Percentiles rank a stretch among this genome's conserved stretches.
Conservation (phyloP, 2,113 vertebrate genomes). For the Paracanthobrama guichenoti region DNA sequence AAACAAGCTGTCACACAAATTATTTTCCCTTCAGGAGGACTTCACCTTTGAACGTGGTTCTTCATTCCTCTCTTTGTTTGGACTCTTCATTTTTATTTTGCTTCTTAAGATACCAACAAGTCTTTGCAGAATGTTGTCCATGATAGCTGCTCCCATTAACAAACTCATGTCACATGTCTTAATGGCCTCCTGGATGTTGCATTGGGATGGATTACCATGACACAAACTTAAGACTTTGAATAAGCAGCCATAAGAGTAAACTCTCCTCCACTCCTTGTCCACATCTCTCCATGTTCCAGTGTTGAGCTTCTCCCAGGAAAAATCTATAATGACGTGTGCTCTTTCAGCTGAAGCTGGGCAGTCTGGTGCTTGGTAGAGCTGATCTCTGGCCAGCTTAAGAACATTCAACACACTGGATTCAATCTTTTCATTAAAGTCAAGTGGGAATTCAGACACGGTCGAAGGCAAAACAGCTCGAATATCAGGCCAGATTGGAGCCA, state of each 20-base stretch:
- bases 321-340: constrained; percentile 79
- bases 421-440: constrained; percentile 72
- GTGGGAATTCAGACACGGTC: constrained; percentile 67
- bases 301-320: constrained; percentile 90
- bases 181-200: constrained; percentile 70
- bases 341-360: constrained; percentile 52
- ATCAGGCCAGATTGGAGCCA: constrained; percentile 70
- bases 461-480: constrained; percentile 71
- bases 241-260: constrained; percentile 85
- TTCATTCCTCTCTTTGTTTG: constrained; percentile 49
- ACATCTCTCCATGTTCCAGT: constrained; percentile 81
- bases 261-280: constrained; percentile 84
- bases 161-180: constrained; percentile 88
- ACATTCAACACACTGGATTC: constrained; percentile 68
- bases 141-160: constrained; percentile 85
- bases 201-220: constrained; percentile 43
- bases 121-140: constrained; percentile 78
- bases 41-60: constrained; percentile 67
- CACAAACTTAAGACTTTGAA: constrained; percentile 82
- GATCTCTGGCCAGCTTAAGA: constrained; percentile 66
- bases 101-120: constrained; percentile 76
- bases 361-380: constrained; percentile 67
- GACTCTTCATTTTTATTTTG: constrained; percentile 53
- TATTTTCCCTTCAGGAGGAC: neutral
- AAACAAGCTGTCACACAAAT: too few relatives aligned